Base-by-base conservation (phyloP, 2,888 invertebrate species). In the Chalcosyrphus nemorum region DNA sequence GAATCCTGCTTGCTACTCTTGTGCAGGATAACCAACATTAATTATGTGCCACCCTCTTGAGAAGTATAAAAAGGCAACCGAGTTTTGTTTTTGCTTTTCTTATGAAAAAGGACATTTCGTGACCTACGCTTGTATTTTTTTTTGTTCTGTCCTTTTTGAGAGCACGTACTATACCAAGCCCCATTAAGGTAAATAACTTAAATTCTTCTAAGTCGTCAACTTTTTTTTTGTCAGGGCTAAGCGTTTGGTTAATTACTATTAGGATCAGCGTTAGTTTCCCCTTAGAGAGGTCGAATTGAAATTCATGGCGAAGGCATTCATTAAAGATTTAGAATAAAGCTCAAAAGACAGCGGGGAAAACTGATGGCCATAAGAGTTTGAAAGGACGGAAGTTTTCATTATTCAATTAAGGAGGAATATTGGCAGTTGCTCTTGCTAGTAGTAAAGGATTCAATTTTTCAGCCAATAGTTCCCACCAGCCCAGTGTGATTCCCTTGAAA, bases 161-260 rank as follows among this genome's bases (percentile, higher is more conserved):
- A n/a, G n/a, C n/a, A n/a, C n/a, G n/a, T n/a, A 24, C 15, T 24
- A 17, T 47, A 47, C 47, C 63, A 32, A 63, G 63, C 45, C 63
- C 63, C 32, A 35, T 43, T 66, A 50, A 19, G 19, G 24, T 27
- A 43, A 66, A 54, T 52, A 7, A 17, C 35, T 24, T 4, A 11
- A 27, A 38, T 41, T 63, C 52, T 38, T 24, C 9, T 24, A 41
- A 65, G 47, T 35, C 65, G 13, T 65, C 21, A 50, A 7, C 50
- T 50, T 35, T 63, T 63, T 35, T 50, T 35, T 63, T 63, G 38
- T 66, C 50, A 17, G 68, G 54, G 68, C 43, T 68, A 68, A 68
- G 54, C 56, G 54, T 17, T 43, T 24, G 5, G 54, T 56, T 43
- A 68, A 43, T 41, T 68, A 41, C 19, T 19, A n/a, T 19, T 41